Evolutionary conservation across 30 jellyfish, hydroid and myxozoan species (phyloP).

Genomic region (Turritopsis dohrnii): DNA sequence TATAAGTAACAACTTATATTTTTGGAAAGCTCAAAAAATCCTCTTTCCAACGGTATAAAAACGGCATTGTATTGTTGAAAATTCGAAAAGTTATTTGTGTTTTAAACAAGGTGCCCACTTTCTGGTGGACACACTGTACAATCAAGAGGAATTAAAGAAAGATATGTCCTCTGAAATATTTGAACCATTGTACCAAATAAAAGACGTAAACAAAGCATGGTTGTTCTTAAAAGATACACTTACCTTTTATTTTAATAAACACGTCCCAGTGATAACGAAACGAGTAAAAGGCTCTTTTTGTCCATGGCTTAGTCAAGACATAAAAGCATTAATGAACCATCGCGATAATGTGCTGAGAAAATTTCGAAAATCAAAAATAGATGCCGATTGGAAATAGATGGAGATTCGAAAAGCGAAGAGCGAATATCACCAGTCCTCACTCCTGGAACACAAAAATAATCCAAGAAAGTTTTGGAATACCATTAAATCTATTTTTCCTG

Average conservation of each 20-base stretch:
- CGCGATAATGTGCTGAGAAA: neutral
- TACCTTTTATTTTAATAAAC: neutral
- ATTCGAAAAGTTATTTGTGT: too few species aligned
- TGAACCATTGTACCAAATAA: neutral
- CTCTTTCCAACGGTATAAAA: too few species aligned
- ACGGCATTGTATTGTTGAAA: too few species aligned
- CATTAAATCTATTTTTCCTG: neutral
- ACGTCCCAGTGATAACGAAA: neutral
- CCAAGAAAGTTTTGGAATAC: neutral
- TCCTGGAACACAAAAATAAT: too few species aligned
- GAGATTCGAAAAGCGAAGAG: too few species aligned
- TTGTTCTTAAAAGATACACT: neutral
- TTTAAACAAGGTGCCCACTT: too few species aligned
- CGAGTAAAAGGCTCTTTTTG: neutral
- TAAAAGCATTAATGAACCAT: neutral
- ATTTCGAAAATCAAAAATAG: neutral
- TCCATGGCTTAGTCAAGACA: neutral
- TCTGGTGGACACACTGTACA: neutral
- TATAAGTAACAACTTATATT: too few species aligned
- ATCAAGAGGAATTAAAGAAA: neutral
- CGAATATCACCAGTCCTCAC: too few species aligned
- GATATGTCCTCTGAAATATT: neutral
- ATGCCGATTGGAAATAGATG: neutral
- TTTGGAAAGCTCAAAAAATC: too few species aligned
- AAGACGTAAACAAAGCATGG: conserved; percentile 2